phyloP scores from a whole-genome alignment of 2,888 invertebrate species.

The Pecten maximus region DNA sequence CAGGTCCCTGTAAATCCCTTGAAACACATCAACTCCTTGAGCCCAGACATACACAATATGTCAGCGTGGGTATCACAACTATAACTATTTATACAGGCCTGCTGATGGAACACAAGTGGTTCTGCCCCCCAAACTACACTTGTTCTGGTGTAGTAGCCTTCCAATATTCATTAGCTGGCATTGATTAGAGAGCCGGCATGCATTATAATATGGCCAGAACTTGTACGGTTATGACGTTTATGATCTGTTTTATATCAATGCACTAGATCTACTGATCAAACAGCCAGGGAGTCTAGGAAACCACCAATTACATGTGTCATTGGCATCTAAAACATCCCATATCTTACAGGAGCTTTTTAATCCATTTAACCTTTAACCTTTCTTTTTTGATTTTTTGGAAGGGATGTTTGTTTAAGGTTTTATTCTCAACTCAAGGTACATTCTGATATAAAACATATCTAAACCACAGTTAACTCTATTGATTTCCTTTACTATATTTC shows the following conservation, averaged over 20 bases:
- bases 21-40: background rate
- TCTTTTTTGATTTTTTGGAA: background rate
- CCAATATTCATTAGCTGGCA: constrained; percentile 26
- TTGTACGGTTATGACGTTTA: background rate
- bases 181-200: background rate
- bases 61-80: background rate
- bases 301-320: background rate
- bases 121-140: background rate
- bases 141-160: background rate
- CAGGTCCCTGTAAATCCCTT: background rate
- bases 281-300: background rate
- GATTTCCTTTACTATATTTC: background rate
- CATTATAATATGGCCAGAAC: background rate
- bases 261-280: background rate
- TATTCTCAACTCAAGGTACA: background rate
- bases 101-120: constrained; percentile 23
- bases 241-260: constrained; percentile 31
- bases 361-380: background rate
- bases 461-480: too few relatives aligned
- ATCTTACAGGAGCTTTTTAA: background rate
- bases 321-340: background rate
- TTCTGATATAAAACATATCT: too few relatives aligned
- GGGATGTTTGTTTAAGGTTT: background rate
- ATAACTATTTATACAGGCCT: background rate
- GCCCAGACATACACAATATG: background rate